Conservation (phyloP, 2,888 invertebrate genomes). For the Caenorhabditis sp. region DNA sequence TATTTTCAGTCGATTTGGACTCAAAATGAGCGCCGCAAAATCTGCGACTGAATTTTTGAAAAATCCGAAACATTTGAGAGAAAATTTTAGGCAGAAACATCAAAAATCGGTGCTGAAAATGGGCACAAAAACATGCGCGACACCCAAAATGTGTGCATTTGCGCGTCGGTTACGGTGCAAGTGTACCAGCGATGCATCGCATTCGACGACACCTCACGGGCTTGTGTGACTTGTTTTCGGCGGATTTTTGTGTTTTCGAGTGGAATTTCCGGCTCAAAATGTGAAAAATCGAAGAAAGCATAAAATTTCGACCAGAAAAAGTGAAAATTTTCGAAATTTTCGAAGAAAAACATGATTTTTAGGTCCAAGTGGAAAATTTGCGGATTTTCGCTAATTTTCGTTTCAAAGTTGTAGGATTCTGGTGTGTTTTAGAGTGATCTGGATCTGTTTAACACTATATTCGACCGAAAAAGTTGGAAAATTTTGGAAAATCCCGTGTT, state of each 20-base stretch:
- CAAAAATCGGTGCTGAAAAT: constrained; percentile 26
- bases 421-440: too few species aligned
- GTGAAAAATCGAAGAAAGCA: neutral
- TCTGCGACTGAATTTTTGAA: neutral
- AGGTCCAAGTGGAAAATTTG: too few species aligned
- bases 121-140: constrained; percentile 58
- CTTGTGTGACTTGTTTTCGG: neutral
- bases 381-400: too few species aligned
- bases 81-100: neutral
- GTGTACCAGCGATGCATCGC: constrained; percentile 2
- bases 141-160: constrained; percentile 34
- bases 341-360: neutral
- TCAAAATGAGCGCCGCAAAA: neutral
- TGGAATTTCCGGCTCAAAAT: neutral
- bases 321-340: neutral
- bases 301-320: neutral
- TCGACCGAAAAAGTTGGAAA: too few species aligned
- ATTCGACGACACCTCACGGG: constrained; percentile 18
- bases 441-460: too few species aligned
- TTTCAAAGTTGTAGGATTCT: too few species aligned
- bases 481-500: too few species aligned
- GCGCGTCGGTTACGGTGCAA: constrained; percentile 29
- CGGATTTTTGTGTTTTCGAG: neutral
- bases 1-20: neutral
- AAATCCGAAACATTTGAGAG: neutral